A percentile compares a stretch with the other conserved stretches of the same genome.
Conservation (phyloP, 2,113 vertebrate species). For the Ellobius talpinus region DNA sequence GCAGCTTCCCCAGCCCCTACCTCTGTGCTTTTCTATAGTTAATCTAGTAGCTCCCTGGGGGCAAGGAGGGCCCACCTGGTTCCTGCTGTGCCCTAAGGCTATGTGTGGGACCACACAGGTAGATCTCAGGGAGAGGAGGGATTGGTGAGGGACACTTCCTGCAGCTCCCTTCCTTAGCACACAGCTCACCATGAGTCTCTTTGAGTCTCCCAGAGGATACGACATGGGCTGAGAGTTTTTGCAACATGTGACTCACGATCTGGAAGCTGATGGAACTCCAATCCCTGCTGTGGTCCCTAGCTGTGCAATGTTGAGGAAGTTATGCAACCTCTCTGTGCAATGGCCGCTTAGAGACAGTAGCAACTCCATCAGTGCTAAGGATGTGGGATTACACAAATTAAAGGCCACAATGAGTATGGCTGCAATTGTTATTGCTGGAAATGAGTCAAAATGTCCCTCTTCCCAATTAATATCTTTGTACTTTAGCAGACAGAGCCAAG, state of each 20-base stretch:
- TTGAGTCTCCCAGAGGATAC: not conserved
- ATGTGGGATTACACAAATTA: not conserved
- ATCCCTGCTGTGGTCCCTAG: not conserved
- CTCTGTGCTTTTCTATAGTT: not conserved
- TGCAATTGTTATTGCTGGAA: constrained; percentile 19
- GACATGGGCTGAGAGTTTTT: not conserved
- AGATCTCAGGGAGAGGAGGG: not conserved
- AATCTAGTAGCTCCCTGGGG: not conserved
- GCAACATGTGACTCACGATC: not conserved
- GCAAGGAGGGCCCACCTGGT: rapidly evolving
- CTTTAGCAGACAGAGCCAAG: constrained; percentile 28
- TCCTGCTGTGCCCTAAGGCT: not conserved
- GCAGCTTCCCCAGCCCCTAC: not conserved
- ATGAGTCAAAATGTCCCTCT: constrained; percentile 68
- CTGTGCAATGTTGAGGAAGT: not conserved
- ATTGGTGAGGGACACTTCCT: not conserved
- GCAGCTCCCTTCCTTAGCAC: not conserved
- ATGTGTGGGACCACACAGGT: not conserved
- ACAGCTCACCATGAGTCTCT: not conserved
- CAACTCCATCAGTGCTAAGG: not conserved
- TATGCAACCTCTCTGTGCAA: not conserved
- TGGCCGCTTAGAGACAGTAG: not conserved
- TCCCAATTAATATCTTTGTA: constrained; percentile 54
- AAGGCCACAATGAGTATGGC: not conserved
- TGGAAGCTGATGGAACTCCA: not conserved